Conservation (phyloP, 1,140 invertebrate genomes). For the Drosophila chauvacae region DNA sequence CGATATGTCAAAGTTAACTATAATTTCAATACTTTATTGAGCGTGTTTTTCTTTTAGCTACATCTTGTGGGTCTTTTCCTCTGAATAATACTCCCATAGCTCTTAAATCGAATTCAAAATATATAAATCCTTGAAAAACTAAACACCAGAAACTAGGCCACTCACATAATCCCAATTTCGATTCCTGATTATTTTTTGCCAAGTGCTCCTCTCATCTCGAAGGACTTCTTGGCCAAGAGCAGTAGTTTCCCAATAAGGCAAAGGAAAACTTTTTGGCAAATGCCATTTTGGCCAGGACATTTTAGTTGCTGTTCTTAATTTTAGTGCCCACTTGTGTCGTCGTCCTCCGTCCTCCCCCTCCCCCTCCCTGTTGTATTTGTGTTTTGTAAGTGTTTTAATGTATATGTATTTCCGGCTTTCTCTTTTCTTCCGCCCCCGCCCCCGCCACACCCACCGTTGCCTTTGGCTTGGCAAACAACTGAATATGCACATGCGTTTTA, state of each 20-base stretch:
- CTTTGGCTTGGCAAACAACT: conserved; percentile 56
- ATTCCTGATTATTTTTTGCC: conserved; percentile 5
- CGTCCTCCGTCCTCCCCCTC: background rate
- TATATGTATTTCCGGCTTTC: conserved; percentile 73
- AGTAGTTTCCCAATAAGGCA: background rate
- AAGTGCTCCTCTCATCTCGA: conserved; percentile 5
- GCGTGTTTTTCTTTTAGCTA: background rate
- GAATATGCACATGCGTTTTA: conserved; percentile 71
- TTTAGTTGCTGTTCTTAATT: conserved; percentile 33
- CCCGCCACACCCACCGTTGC: background rate
- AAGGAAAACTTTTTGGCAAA: conserved; percentile 31
- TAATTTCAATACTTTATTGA: background rate
- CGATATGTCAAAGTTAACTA: no score
- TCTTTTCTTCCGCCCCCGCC: conserved; percentile 22
- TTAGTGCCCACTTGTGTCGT: conserved; percentile 53
- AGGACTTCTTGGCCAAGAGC: background rate
- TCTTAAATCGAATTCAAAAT: background rate
- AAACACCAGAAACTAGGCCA: background rate
- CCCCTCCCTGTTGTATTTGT: conserved; percentile 23
- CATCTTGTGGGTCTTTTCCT: background rate
- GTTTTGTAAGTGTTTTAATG: conserved; percentile 76
- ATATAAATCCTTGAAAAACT: background rate
- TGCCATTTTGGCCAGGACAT: conserved; percentile 28
- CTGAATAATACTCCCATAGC: background rate
- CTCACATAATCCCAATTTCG: background rate